Conservation (phyloP, 1,140 invertebrate species). For the Chironomus striatipennis region DNA sequence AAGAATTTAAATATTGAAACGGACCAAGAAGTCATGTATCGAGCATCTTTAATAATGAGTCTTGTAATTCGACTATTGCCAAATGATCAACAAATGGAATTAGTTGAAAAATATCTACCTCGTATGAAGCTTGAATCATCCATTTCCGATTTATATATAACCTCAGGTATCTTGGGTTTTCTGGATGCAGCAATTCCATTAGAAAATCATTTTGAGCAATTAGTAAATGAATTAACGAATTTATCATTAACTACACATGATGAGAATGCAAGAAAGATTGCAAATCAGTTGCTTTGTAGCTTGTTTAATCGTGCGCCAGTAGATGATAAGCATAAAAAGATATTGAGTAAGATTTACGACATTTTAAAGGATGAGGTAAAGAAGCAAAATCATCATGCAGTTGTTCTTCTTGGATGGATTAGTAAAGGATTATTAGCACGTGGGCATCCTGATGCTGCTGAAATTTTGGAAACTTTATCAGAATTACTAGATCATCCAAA, state of each 20-base stretch:
- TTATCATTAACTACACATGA: slow-evolving; percentile 32
- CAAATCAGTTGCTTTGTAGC: slow-evolving; percentile 36
- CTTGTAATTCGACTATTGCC: slow-evolving; percentile 33
- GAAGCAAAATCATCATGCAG: slow-evolving; percentile 33
- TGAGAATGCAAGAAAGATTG: slow-evolving; percentile 31
- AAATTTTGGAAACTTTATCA: slow-evolving; percentile 35
- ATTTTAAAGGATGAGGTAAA: slow-evolving; percentile 32
- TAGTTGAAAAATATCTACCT: slow-evolving; percentile 34
- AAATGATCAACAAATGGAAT: slow-evolving; percentile 34
- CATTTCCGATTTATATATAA: slow-evolving; percentile 33
- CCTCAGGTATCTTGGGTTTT: slow-evolving; percentile 34
- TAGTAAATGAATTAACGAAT: slow-evolving; percentile 34
- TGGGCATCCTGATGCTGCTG: slow-evolving; percentile 33
- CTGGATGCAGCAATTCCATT: slow-evolving; percentile 34
- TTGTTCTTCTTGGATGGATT: slow-evolving; percentile 36
- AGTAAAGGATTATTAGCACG: slow-evolving; percentile 35
- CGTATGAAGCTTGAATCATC: slow-evolving; percentile 31
- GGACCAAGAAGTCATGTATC: background rate
- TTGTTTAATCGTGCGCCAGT: slow-evolving; percentile 36
- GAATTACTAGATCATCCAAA: slow-evolving; percentile 37
- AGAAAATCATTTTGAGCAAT: slow-evolving; percentile 36
- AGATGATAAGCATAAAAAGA: slow-evolving; percentile 29
- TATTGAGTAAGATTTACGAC: slow-evolving; percentile 29
- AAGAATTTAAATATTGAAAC: background rate
- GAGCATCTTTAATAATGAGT: slow-evolving; percentile 28